phyloP scores from a whole-genome alignment of 2,113 vertebrate genomes.

The Larimichthys crocea region DNA sequence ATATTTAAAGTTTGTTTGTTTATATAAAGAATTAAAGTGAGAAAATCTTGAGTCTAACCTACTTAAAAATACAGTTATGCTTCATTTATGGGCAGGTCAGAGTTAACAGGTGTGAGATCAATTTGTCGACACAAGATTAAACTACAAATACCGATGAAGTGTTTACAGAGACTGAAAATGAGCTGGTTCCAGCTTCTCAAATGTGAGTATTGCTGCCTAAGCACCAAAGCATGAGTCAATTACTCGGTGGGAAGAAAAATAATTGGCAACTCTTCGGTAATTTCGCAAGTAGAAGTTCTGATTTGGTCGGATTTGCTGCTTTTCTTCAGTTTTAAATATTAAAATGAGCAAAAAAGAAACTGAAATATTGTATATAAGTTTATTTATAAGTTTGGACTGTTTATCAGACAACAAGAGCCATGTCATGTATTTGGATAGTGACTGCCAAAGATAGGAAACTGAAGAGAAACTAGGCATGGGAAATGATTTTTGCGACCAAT shows the following conservation, averaged over 20 bases:
- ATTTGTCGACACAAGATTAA: not conserved
- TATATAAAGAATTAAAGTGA: not conserved
- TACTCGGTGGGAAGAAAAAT: not conserved
- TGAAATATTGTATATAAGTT: not conserved
- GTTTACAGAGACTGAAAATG: not conserved
- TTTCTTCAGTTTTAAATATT: not conserved
- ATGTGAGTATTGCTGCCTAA: not conserved
- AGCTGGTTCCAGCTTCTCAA: not conserved
- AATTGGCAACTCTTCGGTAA: not conserved
- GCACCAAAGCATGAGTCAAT: not conserved
- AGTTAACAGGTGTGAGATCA: not conserved
- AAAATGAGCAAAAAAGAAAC: no score
- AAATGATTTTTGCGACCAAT: no score
- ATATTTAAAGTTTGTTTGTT: not conserved
- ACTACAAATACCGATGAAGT: not conserved
- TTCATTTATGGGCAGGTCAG: not conserved
- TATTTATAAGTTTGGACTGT: not conserved
- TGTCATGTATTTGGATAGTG: no score
- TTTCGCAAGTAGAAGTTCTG: not conserved
- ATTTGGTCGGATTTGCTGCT: not conserved
- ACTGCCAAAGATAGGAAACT: no score
- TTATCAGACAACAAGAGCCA: not conserved
- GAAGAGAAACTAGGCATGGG: no score
- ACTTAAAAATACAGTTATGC: not conserved
- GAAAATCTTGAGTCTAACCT: not conserved